Evolutionary conservation across 92 coral and sea anemone species (phyloP).

Genomic region (Scolanthus callimorphus): DNA sequence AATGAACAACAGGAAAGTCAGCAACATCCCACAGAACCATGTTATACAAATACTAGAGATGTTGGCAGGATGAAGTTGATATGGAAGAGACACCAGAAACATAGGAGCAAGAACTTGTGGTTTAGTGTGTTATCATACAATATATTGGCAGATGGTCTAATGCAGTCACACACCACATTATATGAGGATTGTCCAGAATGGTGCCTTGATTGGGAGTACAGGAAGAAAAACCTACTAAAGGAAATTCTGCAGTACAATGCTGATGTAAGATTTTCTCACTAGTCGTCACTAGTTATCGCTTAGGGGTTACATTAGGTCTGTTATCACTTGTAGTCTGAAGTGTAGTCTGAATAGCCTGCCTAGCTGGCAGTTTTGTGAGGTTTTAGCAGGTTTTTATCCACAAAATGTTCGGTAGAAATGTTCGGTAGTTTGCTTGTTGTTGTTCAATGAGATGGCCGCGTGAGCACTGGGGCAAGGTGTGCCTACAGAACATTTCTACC

Average conservation of each 20-base stretch:
- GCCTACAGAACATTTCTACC: no score
- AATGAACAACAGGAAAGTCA: neutral
- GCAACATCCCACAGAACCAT: conserved; percentile 13
- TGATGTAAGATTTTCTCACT: conserved; percentile 67
- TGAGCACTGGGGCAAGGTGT: no score
- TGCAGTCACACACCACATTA: conserved; percentile 49
- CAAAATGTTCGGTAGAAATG: no score
- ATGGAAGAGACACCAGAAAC: conserved; percentile 16
- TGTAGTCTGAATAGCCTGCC: no score
- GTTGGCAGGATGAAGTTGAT: conserved; percentile 50
- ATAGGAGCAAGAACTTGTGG: conserved; percentile 29
- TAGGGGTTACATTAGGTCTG: no score
- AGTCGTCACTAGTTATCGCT: neutral
- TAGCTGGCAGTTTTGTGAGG: no score
- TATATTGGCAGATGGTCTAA: conserved; percentile 74
- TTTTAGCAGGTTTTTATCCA: no score
- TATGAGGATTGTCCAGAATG: conserved; percentile 57
- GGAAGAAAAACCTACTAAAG: conserved; percentile 69
- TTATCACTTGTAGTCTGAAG: no score
- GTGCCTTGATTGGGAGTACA: conserved; percentile 84
- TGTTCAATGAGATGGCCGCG: no score
- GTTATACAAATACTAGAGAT: conserved; percentile 21
- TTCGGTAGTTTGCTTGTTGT: no score
- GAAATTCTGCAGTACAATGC: conserved; percentile 79
- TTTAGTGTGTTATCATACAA: conserved; percentile 85